Base-by-base conservation (phyloP, 2,797 vertebrate species). In the Anabacerthia variegaticeps region DNA sequence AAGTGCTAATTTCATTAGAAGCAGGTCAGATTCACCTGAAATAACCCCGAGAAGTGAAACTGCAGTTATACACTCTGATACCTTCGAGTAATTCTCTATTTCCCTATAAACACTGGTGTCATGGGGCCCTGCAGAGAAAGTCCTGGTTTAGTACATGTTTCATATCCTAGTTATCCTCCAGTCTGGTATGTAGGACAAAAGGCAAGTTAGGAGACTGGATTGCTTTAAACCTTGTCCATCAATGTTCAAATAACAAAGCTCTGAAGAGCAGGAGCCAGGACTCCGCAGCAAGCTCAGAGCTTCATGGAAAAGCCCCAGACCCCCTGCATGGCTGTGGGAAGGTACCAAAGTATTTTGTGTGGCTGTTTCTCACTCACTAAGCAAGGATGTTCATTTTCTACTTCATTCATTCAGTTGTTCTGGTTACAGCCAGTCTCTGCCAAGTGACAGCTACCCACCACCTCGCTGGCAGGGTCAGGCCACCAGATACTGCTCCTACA, bases 1-100 rank as follows among this genome's bases (percentile, higher is more conserved):
- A 94, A 93, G 91, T 75, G 85, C 95, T 91, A 86, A 92, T 96
- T 94, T 85, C 87, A 94, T 92, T 65, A 91, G 82, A 97, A 97
- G 82, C 91, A 93, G 95, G 95, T 96, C 95, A 92, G 76, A 78
- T 48, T 95, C 79, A 97, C 95, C 96, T 88, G 89, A 92, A 91
- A 89, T 89, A 95, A 93, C 95, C 95, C 76, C 34, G 14, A 27
- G 36, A 79, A 86, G 51, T 62, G 79, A 90, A 92, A 62, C 28
- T 32, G 85, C 93, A 92, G 72, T 91, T 88, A 89, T 9, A 59
- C 26, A 26, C 82, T 28, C 61, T 0, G 1, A 67, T 23, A 89
- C 55, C 81, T 80, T 36, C 71, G 59, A 90, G 82, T 76, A 59
- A 74, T 46, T 82, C 44, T 20, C 1, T 58, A 61, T 85, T 85